A percentile compares a stretch with the other conserved stretches of the same genome.
Evolutionary conservation across 2,113 vertebrate species (phyloP).

Genomic region (Forbesichthys agassizii): DNA sequence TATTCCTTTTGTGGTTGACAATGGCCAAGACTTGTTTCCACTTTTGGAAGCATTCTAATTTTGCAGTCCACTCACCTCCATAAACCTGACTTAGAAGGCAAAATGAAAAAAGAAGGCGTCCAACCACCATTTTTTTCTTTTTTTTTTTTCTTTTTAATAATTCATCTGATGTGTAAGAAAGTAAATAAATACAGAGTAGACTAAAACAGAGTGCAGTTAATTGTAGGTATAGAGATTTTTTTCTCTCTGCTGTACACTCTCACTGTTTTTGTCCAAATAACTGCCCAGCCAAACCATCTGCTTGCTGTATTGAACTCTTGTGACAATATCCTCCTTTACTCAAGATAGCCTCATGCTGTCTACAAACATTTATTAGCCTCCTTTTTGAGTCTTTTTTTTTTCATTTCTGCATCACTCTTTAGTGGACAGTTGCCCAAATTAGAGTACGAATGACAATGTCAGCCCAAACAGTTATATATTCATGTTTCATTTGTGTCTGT

Average conservation of each 20-base stretch:
- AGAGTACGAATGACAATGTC: not conserved
- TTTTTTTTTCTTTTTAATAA: too few species aligned
- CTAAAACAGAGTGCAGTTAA: not conserved
- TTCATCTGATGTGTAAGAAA: not conserved
- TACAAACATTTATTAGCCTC: not conserved
- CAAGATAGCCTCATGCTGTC: not conserved
- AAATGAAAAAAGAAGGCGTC: not conserved
- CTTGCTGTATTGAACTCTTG: not conserved
- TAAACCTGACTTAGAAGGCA: conserved; percentile 12
- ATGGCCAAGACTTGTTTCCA: conserved; percentile 58
- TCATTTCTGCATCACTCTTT: not conserved
- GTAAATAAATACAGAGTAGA: not conserved
- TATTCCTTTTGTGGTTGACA: conserved; percentile 64
- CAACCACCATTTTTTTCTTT: not conserved
- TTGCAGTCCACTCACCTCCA: conserved; percentile 2
- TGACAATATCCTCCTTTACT: not conserved
- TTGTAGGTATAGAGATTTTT: too few species aligned
- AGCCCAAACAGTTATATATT: not conserved
- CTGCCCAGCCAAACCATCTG: too few species aligned
- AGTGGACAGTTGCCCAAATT: conserved; percentile 3
- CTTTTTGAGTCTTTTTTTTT: not conserved
- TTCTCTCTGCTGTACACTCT: not conserved
- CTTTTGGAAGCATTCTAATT: conserved; percentile 28
- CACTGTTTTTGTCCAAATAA: not conserved
- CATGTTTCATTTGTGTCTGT: conserved; percentile 40